phyloP scores from a whole-genome alignment of 2,113 vertebrate genomes.

The Catharus fuscescens region DNA sequence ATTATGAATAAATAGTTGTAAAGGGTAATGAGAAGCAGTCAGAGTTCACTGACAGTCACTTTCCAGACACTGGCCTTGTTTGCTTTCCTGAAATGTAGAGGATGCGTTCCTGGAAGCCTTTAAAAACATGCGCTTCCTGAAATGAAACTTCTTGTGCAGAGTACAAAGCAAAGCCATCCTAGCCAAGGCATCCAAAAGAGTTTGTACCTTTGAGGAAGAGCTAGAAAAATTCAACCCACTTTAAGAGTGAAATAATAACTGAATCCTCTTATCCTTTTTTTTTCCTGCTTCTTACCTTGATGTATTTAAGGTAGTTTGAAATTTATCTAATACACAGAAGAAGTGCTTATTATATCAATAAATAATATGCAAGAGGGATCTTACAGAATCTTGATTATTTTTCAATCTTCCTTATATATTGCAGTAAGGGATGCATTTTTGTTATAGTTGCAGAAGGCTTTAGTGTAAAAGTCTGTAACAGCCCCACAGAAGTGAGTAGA shows the following conservation, averaged over 20 bases:
- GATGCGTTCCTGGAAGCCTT: neutral
- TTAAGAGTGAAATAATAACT: neutral
- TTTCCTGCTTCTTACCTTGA: neutral
- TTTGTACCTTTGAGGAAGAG: neutral
- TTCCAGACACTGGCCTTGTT: neutral
- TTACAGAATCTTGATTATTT: neutral
- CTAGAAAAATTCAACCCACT: neutral
- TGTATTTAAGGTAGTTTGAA: neutral
- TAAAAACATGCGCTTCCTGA: neutral
- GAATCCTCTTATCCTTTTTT: neutral
- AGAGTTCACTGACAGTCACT: neutral
- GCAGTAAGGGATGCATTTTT: neutral
- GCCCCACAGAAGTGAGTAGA: neutral
- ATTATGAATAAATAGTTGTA: neutral
- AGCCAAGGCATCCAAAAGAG: neutral
- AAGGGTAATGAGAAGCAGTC: neutral
- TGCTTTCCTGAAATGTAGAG: neutral
- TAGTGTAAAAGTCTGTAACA: neutral
- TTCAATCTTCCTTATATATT: neutral
- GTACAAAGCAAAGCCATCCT: neutral
- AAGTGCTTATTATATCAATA: neutral
- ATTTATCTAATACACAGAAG: neutral
- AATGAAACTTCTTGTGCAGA: neutral
- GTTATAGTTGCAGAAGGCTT: neutral
- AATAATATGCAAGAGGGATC: neutral